Evolutionary conservation across 2,797 vertebrate genomes (phyloP).

Genomic region (Hybognathus amarus): DNA sequence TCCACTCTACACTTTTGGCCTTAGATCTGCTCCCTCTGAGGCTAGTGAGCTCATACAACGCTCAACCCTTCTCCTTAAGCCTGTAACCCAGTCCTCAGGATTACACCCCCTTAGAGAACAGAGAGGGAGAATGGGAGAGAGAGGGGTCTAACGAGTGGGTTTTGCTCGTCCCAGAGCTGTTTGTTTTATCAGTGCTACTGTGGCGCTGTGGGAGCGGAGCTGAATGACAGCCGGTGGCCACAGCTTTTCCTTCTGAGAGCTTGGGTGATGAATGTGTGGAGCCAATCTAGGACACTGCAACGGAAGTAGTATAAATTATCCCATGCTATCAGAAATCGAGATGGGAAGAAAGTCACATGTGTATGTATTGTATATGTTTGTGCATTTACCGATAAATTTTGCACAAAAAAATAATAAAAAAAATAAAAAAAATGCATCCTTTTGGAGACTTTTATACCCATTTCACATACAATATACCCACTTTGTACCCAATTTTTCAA

Average conservation of each 20-base stretch:
- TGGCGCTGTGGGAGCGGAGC: slow-evolving; percentile 72
- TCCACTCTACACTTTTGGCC: slow-evolving; percentile 70
- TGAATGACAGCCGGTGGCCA: slow-evolving; percentile 79
- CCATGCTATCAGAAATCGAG: slow-evolving; percentile 74
- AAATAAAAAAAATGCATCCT: neutral
- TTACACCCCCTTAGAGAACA: slow-evolving; percentile 59
- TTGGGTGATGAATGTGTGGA: slow-evolving; percentile 83
- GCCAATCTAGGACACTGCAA: slow-evolving; percentile 81
- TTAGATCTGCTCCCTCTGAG: slow-evolving; percentile 68
- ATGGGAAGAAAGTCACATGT: slow-evolving; percentile 60
- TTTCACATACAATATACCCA: slow-evolving; percentile 2
- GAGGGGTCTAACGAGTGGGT: slow-evolving; percentile 61
- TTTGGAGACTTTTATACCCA: neutral
- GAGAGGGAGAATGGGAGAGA: slow-evolving; percentile 57
- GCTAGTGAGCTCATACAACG: slow-evolving; percentile 64
- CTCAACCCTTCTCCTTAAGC: slow-evolving; percentile 64
- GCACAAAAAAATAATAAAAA: too few species aligned
- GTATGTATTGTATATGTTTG: slow-evolving; percentile 25
- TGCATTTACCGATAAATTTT: neutral
- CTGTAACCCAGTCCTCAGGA: slow-evolving; percentile 72
- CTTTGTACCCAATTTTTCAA: slow-evolving; percentile 2
- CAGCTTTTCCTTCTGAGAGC: slow-evolving; percentile 77
- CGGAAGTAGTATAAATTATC: slow-evolving; percentile 86
- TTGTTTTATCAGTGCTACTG: slow-evolving; percentile 78
- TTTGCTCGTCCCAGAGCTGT: slow-evolving; percentile 71